Percentiles rank a stretch among this genome's conserved stretches.
These are phyloP conservation scores for Struthidea cinerea DNA, from an alignment of 2,113 vertebrate genomes.

Conservation along the genomic window DNA sequence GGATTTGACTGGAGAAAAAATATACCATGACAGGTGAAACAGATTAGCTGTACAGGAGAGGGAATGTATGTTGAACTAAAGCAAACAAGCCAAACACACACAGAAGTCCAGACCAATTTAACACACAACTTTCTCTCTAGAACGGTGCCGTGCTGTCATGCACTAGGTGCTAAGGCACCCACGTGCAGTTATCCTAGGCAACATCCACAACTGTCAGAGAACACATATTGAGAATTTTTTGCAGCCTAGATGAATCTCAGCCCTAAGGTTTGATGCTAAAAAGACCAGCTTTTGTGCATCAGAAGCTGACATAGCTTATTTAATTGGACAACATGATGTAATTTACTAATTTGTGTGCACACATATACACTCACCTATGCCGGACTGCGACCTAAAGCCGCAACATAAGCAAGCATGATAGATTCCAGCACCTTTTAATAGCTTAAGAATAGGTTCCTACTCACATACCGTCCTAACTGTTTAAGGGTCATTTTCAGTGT, in stretches of 20 bases:
- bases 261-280: background rate
- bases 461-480: background rate
- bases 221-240: background rate
- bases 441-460: background rate
- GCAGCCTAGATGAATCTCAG: background rate
- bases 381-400: background rate
- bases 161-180: background rate
- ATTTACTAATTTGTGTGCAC: background rate
- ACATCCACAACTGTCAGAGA: background rate
- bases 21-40: background rate
- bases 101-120: background rate
- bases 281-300: background rate
- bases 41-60: background rate
- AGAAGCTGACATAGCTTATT: background rate
- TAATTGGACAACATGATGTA: background rate
- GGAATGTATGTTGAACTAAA: background rate
- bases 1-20: constrained; percentile 37
- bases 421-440: background rate
- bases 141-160: background rate
- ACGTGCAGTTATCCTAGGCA: background rate
- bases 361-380: background rate
- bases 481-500: background rate
- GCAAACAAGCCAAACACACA: background rate
- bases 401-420: background rate
- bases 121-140: background rate